Percentiles rank a stretch among this genome's conserved stretches.
These are phyloP conservation scores for Erynnis tages DNA, from an alignment of 2,888 invertebrate species.

Conservation along the genomic window DNA sequence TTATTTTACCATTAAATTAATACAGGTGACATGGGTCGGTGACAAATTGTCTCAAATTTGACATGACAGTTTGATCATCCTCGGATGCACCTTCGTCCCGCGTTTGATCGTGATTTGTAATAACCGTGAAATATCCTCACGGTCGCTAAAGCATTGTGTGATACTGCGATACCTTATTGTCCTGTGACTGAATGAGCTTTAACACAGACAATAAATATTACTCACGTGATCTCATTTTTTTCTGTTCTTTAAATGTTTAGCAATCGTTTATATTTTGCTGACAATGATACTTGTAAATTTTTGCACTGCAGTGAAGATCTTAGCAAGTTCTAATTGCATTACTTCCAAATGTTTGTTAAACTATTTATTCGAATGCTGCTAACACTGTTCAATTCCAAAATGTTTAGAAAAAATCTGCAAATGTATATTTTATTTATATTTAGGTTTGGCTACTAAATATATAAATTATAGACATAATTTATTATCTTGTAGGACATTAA, in stretches of 20 bases:
- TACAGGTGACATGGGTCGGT: constrained; percentile 45
- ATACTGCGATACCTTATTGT: constrained; percentile 10
- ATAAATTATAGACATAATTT: too few relatives aligned
- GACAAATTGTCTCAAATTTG: constrained; percentile 38
- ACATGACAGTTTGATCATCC: constrained; percentile 30
- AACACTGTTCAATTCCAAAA: constrained; percentile 10
- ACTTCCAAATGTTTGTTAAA: constrained; percentile 29
- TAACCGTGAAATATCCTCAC: constrained; percentile 15
- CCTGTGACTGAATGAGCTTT: constrained; percentile 4
- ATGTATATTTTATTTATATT: too few relatives aligned
- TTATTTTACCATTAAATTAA: constrained; percentile 35
- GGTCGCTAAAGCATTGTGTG: constrained; percentile 12
- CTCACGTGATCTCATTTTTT: constrained; percentile 16
- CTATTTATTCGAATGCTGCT: constrained; percentile 29
- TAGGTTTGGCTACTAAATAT: too few relatives aligned
- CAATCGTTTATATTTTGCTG: constrained; percentile 27
- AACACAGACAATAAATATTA: constrained; percentile 9
- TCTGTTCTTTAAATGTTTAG: constrained; percentile 21
- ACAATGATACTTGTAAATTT: constrained; percentile 37
- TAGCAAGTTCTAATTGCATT: constrained; percentile 32
- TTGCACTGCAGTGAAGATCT: constrained; percentile 42
- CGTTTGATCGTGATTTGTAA: constrained; percentile 18
- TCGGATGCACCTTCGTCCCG: constrained; percentile 12
- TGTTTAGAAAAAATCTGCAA: too few relatives aligned
- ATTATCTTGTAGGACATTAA: too few relatives aligned